Evolutionary conservation across 1,140 invertebrate genomes (phyloP).

Genomic region (Drosophila malerkotliana): DNA sequence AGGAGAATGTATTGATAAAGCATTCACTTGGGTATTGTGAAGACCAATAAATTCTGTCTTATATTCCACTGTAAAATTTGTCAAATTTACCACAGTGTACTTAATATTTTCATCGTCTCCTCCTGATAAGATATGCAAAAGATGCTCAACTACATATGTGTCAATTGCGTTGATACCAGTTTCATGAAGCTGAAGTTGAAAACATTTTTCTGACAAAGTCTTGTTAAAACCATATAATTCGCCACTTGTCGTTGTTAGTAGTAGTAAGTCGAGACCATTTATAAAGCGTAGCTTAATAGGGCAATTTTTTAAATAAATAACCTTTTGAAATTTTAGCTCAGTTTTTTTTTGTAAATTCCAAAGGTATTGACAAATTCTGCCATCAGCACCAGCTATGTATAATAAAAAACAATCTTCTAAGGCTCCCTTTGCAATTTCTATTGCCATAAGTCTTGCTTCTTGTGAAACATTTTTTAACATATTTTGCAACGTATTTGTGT

Average conservation of each 20-base stretch:
- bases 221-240: conserved; percentile 57
- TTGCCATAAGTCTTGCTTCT: conserved; percentile 75
- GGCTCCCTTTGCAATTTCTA: conserved; percentile 28
- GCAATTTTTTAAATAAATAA: conserved; percentile 55
- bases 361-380: conserved; percentile 51
- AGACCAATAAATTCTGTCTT: conserved; percentile 4
- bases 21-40: conserved; percentile 66
- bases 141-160: conserved; percentile 13
- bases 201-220: conserved; percentile 13
- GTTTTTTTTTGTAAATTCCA: conserved; percentile 31
- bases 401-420: conserved; percentile 16
- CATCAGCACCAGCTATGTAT: conserved; percentile 68
- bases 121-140: conserved; percentile 67
- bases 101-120: conserved; percentile 75
- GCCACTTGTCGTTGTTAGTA: conserved; percentile 69
- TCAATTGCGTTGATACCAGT: conserved; percentile 72
- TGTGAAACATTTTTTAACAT: conserved; percentile 4
- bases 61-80: conserved; percentile 2
- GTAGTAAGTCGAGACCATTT: conserved; percentile 13
- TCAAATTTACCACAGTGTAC: conserved; percentile 41
- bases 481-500: conserved; percentile 51
- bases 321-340: conserved; percentile 4
- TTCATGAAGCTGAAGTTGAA: conserved; percentile 56
- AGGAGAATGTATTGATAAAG: conserved; percentile 24
- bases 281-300: conserved; percentile 52